A percentile compares a stretch with the other conserved stretches of the same genome.
phyloP scores from a whole-genome alignment of 2,113 vertebrate genomes.

The Notarius quadriscutis region DNA sequence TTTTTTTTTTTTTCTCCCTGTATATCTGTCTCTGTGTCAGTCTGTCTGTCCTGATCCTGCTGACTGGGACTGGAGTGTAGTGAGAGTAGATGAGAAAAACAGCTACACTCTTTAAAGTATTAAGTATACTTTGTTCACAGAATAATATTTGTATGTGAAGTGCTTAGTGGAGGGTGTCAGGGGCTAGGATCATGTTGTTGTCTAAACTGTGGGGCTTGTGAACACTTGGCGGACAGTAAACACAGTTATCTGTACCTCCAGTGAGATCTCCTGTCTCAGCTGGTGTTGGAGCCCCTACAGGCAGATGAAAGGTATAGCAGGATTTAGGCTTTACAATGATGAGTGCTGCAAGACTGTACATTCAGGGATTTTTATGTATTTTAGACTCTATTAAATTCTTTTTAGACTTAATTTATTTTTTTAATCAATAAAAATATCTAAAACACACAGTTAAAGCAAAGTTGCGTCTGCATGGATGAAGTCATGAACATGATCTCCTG shows the following conservation, averaged over 20 bases:
- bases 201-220: conserved; percentile 57
- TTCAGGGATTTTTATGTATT: not conserved
- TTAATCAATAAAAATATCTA: too few relatives aligned
- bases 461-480: not conserved
- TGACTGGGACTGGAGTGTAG: conserved; percentile 23
- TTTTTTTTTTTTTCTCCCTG: conserved; percentile 25
- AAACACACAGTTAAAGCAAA: not conserved
- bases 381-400: not conserved
- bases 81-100: conserved; percentile 48
- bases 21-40: conserved; percentile 42
- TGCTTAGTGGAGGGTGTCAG: conserved; percentile 62
- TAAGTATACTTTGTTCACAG: conserved; percentile 63
- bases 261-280: not conserved
- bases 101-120: conserved; percentile 53
- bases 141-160: conserved; percentile 72
- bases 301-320: conserved; percentile 7
- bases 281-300: conserved; percentile 22
- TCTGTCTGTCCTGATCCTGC: conserved; percentile 33
- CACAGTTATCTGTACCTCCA: not conserved
- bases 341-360: not conserved
- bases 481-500: not conserved
- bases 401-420: too few relatives aligned
- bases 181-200: conserved; percentile 56
- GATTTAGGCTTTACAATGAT: not conserved
- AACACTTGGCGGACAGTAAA: conserved; percentile 44